phyloP scores from a whole-genome alignment of 2,797 vertebrate genomes.

The Phrynocephalus forsythii region DNA sequence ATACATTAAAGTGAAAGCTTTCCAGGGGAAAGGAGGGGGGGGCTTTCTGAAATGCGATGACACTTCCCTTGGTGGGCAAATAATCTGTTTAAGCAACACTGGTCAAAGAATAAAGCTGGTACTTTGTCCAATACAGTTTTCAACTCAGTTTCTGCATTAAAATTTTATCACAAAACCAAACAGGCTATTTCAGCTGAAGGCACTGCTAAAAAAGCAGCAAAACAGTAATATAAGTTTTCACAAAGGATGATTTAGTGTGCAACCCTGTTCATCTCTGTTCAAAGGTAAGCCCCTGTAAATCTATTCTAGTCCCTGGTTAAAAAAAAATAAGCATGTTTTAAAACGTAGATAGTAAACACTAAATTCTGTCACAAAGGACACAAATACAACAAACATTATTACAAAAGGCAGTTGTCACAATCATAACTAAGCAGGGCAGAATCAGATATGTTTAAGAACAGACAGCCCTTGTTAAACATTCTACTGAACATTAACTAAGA shows the following conservation, averaged over 20 bases:
- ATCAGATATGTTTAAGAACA: constrained; percentile 86
- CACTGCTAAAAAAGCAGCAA: constrained; percentile 60
- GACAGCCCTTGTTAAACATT: constrained; percentile 81
- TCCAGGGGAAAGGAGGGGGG: constrained; percentile 33
- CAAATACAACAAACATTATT: constrained; percentile 58
- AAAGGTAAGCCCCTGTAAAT: not conserved
- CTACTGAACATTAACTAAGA: constrained; percentile 72
- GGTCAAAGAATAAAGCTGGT: constrained; percentile 47
- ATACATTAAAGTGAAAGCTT: constrained; percentile 55
- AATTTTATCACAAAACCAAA: constrained; percentile 32
- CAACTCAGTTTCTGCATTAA: constrained; percentile 30
- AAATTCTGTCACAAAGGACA: constrained; percentile 78
- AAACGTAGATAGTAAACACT: constrained; percentile 49
- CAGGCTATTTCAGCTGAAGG: constrained; percentile 54
- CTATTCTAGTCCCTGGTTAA: too few relatives aligned
- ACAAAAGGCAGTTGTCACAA: constrained; percentile 78
- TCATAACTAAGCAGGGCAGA: constrained; percentile 84
- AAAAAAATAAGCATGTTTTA: not conserved
- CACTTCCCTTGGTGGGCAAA: constrained; percentile 50
- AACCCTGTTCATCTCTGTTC: not conserved
- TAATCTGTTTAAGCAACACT: constrained; percentile 51
- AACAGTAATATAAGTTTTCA: constrained; percentile 38
- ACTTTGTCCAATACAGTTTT: constrained; percentile 40
- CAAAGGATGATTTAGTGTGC: constrained; percentile 16
- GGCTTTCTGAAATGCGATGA: constrained; percentile 56